Percentiles rank a stretch among this genome's conserved stretches.
phyloP scores from a whole-genome alignment of 1,140 invertebrate species.

The Spodoptera litura region DNA sequence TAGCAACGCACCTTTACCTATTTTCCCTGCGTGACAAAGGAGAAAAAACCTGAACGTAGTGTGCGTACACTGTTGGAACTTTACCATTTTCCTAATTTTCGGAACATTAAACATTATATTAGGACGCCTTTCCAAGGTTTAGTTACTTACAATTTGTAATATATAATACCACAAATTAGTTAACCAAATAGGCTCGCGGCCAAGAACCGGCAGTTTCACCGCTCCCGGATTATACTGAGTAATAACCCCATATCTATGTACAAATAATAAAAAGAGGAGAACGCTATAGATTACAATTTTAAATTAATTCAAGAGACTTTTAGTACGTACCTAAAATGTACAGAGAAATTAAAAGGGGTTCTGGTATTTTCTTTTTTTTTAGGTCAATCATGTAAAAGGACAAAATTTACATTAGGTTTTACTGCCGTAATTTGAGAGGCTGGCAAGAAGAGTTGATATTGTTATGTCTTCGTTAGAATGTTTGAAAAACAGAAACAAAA shows the following conservation, averaged over 20 bases:
- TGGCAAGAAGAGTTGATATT: conserved; percentile 19
- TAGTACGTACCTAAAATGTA: conserved; percentile 12
- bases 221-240: conserved; percentile 31
- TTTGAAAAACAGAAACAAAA: conserved; percentile 14
- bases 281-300: conserved; percentile 27
- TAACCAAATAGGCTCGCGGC: conserved; percentile 38
- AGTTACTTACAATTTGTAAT: conserved; percentile 37
- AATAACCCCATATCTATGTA: conserved; percentile 33
- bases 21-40: conserved; percentile 28
- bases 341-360: conserved; percentile 21
- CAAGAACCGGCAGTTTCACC: conserved; percentile 27
- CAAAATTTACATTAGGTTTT: conserved; percentile 36
- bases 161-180: conserved; percentile 40
- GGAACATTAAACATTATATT: conserved; percentile 36
- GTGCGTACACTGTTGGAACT: neutral
- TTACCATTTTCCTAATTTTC: conserved; percentile 19
- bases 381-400: conserved; percentile 23
- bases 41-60: neutral
- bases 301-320: conserved; percentile 33
- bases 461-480: conserved; percentile 19
- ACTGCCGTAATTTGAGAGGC: conserved; percentile 7
- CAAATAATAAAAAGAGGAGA: conserved; percentile 38
- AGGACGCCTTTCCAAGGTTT: conserved; percentile 32
- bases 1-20: conserved; percentile 4
- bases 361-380: conserved; percentile 1